Evolutionary conservation across 2,797 vertebrate genomes (phyloP).

Genomic region (Discoglossus pictus): DNA sequence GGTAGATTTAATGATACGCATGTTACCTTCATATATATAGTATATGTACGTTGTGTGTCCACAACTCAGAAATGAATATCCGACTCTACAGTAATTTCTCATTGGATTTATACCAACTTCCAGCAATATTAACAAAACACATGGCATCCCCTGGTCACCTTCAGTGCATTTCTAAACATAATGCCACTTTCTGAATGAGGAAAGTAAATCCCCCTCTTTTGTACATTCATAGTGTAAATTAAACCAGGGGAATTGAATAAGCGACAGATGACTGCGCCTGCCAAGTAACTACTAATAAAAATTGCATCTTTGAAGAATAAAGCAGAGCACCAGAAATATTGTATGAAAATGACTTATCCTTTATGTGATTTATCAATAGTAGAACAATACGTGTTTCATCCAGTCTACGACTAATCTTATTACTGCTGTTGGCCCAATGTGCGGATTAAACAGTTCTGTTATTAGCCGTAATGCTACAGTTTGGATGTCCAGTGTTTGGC

Average conservation of each 20-base stretch:
- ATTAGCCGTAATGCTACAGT: no score
- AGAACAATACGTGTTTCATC: background rate
- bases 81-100: no score
- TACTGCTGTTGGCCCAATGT: background rate
- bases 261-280: background rate
- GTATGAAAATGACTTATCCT: background rate
- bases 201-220: background rate
- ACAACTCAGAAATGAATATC: no score
- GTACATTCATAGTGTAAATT: background rate
- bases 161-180: background rate
- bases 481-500: no score
- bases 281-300: background rate
- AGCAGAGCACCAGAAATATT: background rate
- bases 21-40: no score
- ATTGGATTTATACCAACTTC: no score
- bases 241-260: background rate
- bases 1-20: no score
- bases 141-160: constrained; percentile 2
- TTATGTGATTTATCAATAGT: background rate
- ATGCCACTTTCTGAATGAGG: background rate
- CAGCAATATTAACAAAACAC: background rate
- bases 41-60: no score
- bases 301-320: background rate
- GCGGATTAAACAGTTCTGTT: no score
- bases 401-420: constrained; percentile 1